These are phyloP conservation scores for Acanthoscelides obtectus DNA, from an alignment of 2,888 invertebrate species.

Conservation along the genomic window DNA sequence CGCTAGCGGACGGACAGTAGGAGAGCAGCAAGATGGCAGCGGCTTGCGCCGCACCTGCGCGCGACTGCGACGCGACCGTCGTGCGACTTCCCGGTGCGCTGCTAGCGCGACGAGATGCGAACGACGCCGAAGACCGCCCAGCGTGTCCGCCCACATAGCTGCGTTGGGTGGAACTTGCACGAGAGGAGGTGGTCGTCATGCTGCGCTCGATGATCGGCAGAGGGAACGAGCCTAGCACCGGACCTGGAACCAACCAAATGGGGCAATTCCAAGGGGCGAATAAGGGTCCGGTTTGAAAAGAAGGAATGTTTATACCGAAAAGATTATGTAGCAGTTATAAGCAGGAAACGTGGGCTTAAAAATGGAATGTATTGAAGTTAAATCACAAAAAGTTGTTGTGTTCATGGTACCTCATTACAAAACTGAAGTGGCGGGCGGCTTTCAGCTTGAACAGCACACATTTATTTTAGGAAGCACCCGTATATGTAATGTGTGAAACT, in stretches of 20 bases:
- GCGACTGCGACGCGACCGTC: slow-evolving; percentile 63
- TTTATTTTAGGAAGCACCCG: no score
- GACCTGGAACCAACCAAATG: background rate
- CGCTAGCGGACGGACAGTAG: slow-evolving; percentile 51
- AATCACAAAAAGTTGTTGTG: no score
- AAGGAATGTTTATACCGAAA: no score
- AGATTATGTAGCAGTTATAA: no score
- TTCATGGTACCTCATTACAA: no score
- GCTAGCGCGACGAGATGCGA: slow-evolving; percentile 52
- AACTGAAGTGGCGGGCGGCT: no score
- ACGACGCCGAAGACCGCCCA: slow-evolving; percentile 45
- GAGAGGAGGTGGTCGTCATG: slow-evolving; percentile 34
- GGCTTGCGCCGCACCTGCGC: slow-evolving; percentile 90
- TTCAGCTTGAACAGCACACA: no score
- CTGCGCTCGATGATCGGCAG: slow-evolving; percentile 54
- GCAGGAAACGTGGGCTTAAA: no score
- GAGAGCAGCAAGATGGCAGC: slow-evolving; percentile 94
- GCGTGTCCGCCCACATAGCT: slow-evolving; percentile 50
- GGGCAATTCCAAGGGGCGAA: background rate
- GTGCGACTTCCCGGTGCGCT: slow-evolving; percentile 48
- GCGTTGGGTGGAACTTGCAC: slow-evolving; percentile 51
- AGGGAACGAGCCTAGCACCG: slow-evolving; percentile 42
- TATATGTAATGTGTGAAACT: no score
- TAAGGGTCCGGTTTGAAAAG: no score
- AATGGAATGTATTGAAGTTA: no score